Evolutionary conservation across 2,888 invertebrate genomes (phyloP), one percentile per base, ranked within the genome.

Genomic region (Abscondita cerata): DNA sequence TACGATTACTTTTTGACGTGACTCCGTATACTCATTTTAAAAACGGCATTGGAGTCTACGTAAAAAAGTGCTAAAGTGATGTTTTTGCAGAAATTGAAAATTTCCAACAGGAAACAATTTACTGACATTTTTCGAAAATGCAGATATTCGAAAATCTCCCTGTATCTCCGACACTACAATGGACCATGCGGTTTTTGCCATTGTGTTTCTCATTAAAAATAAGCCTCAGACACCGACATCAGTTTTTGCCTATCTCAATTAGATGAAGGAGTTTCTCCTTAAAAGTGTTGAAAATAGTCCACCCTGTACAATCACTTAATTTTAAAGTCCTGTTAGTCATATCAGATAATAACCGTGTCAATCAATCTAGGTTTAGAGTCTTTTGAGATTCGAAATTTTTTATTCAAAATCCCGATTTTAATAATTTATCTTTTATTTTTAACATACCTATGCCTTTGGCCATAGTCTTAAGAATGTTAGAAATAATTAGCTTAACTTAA

Each of bases 401-500:
- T 41, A 41, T 41, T 41, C 2, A 3, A 5, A 41, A 41, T 15
- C 12, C 41, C 12, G 25, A 19, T 6, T 4, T 19, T 20, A 47
- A 11, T 25, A 4, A 25, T 12, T 31, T 33, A n/a, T n/a, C n/a
- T n/a, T n/a, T n/a, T 5, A 31, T 13, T 4, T 11, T 16, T 50
- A 15, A 16, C 16, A 33, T 33, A 50, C 33, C 1, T 50, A 50
- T 15, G 50, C 31, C 33, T 15, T 16, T 50, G 50, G 33, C 1
- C 33, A 50, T 33, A 33, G 11, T 33, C 33, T 50, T 36, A 52
- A 52, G 38, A 52, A 52, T 38, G 20, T 36, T 13, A 18, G n/a
- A 4, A 36, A 52, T n/a, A 52, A 52, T 16, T 53, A 44, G 53
- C 5, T 53, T 6, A 53, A 54, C 33, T 40, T 40, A 19, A 44